phyloP scores from a whole-genome alignment of 2,113 vertebrate species.

The Hippocampus barbouri region DNA sequence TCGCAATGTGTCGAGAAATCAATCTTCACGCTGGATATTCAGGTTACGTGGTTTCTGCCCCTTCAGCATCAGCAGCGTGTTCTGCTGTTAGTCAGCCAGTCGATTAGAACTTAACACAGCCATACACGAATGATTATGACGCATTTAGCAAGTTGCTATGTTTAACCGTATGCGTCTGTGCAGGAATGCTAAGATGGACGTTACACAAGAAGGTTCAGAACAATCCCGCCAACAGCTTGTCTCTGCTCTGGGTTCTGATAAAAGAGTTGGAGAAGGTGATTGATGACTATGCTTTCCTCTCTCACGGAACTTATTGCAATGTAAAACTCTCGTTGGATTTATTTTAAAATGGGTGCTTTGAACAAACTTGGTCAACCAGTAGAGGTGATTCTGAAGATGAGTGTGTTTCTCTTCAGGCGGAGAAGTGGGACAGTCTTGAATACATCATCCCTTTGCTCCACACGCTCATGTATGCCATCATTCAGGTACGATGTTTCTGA shows the following conservation, averaged over 20 bases:
- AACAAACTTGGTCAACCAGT: too few species aligned
- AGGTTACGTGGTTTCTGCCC: constrained; percentile 1
- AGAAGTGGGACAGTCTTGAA: constrained; percentile 73
- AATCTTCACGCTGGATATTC: background rate
- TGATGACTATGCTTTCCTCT: background rate
- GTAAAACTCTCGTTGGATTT: background rate
- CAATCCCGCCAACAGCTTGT: constrained; percentile 73
- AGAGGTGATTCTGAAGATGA: background rate
- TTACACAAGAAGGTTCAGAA: constrained; percentile 87
- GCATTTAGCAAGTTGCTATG: constrained; percentile 17
- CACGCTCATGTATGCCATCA: constrained; percentile 86
- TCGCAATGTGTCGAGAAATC: background rate
- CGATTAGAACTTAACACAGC: constrained; percentile 7
- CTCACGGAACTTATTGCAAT: background rate
- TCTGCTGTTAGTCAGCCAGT: constrained; percentile 32
- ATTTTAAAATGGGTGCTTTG: background rate
- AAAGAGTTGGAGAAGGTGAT: constrained; percentile 89
- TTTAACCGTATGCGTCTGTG: constrained; percentile 1
- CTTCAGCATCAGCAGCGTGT: constrained; percentile 15
- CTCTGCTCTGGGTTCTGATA: constrained; percentile 81
- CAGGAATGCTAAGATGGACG: constrained; percentile 93
- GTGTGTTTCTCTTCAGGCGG: constrained; percentile 72
- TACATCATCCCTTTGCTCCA: constrained; percentile 88
- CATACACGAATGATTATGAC: constrained; percentile 17
- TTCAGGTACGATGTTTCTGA: constrained; percentile 70